Conservation (phyloP, 2,113 vertebrate species). For the Trogon surrucura region DNA sequence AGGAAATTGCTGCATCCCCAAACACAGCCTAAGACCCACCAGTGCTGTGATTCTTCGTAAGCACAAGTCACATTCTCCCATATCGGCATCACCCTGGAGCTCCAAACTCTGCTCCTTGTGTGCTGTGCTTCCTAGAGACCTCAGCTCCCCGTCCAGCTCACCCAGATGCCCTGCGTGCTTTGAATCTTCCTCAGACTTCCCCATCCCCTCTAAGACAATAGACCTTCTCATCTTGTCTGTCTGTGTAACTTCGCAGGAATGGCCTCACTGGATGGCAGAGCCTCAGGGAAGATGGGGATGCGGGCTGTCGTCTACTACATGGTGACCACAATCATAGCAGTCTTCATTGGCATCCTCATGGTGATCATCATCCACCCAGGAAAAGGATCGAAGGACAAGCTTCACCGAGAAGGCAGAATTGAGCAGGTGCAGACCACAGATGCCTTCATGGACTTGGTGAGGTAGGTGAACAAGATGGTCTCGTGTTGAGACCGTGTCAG, state of each 20-base stretch:
- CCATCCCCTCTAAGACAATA: background rate
- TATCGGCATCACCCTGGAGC: background rate
- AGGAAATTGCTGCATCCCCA: background rate
- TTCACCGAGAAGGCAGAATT: slow-evolving; percentile 79
- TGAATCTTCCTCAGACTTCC: background rate
- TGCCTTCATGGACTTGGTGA: slow-evolving; percentile 95
- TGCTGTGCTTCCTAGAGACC: background rate
- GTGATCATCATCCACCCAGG: slow-evolving; percentile 92
- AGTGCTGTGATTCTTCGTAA: background rate
- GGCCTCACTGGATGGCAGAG: slow-evolving; percentile 93
- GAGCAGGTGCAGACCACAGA: slow-evolving; percentile 91
- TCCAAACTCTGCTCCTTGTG: background rate
- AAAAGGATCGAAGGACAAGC: slow-evolving; percentile 88
- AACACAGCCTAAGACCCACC: background rate
- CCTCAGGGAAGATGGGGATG: slow-evolving; percentile 92
- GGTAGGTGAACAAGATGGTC: slow-evolving; percentile 73
- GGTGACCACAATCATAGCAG: slow-evolving; percentile 93
- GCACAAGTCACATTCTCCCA: background rate
- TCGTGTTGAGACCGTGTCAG: background rate
- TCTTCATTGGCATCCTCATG: slow-evolving; percentile 93
- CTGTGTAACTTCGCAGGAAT: slow-evolving; percentile 80
- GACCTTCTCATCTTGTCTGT: background rate
- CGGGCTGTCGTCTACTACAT: slow-evolving; percentile 93
- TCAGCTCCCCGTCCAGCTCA: background rate
- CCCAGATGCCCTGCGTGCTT: background rate